Percentiles rank a stretch among this genome's conserved stretches.
phyloP scores from a whole-genome alignment of 2,888 invertebrate species.

The Abrostola triplasia region DNA sequence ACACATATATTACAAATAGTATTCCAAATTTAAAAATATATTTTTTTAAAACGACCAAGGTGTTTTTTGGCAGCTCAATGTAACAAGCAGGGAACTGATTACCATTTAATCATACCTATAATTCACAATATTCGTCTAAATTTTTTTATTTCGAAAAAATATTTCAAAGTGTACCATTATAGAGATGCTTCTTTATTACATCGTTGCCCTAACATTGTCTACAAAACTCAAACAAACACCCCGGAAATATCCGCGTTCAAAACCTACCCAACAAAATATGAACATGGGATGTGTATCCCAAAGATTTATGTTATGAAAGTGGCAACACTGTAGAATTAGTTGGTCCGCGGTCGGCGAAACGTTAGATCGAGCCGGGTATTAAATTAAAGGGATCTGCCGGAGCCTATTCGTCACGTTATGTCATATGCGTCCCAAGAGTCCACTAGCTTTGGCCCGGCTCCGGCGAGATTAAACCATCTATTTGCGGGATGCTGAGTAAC shows the following conservation, averaged over 20 bases:
- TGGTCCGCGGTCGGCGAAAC: conserved; percentile 43
- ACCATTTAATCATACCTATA: too few relatives aligned
- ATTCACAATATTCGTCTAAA: too few relatives aligned
- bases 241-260: conserved; percentile 43
- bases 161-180: too few relatives aligned
- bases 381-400: conserved; percentile 66
- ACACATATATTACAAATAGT: too few relatives aligned
- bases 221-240: not conserved
- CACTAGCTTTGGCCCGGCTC: conserved; percentile 65
- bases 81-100: too few relatives aligned
- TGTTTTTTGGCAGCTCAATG: too few relatives aligned
- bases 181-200: too few relatives aligned
- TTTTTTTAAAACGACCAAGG: too few relatives aligned
- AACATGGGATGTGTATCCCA: conserved; percentile 41
- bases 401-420: conserved; percentile 70
- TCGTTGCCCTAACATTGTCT: too few relatives aligned
- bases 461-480: conserved; percentile 63
- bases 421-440: conserved; percentile 66
- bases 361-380: conserved; percentile 49
- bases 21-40: too few relatives aligned
- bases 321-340: conserved; percentile 53
- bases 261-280: conserved; percentile 32
- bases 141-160: too few relatives aligned
- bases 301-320: conserved; percentile 52
- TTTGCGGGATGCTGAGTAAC: conserved; percentile 44